Conservation (phyloP, 2,888 invertebrate species). For the Pherbina coryleti region DNA sequence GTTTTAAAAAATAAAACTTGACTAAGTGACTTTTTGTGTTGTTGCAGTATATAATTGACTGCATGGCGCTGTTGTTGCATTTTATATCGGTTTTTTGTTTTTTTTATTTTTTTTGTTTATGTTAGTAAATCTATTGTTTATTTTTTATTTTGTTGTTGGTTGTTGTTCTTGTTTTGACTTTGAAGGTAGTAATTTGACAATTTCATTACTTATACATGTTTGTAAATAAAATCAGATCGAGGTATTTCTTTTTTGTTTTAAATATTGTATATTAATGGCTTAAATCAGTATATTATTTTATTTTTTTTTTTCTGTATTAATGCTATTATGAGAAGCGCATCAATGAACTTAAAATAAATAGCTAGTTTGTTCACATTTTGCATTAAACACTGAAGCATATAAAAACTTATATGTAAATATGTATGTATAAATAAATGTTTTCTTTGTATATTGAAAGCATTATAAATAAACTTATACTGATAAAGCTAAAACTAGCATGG, state of each 20-base stretch:
- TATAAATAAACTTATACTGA: not conserved
- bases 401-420: not conserved
- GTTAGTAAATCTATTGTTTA: conserved; percentile 29
- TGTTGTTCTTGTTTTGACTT: conserved; percentile 21
- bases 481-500: conserved; percentile 5
- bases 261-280: conserved; percentile 3
- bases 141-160: not conserved
- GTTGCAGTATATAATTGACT: not conserved
- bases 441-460: not conserved
- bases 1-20: conserved; percentile 5
- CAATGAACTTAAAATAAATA: not conserved
- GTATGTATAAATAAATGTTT: not conserved
- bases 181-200: conserved; percentile 25
- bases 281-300: not conserved
- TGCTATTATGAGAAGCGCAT: not conserved
- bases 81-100: not conserved
- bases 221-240: conserved; percentile 32
- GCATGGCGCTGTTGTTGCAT: conserved; percentile 8
- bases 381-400: not conserved
- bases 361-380: not conserved
- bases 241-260: conserved; percentile 29
- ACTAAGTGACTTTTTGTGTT: conserved; percentile 20
- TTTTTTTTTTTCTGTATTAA: not conserved
- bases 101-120: not conserved
- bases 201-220: conserved; percentile 8